phyloP scores from a whole-genome alignment of 2,888 invertebrate genomes.

The Lasioglossum zephyrum region DNA sequence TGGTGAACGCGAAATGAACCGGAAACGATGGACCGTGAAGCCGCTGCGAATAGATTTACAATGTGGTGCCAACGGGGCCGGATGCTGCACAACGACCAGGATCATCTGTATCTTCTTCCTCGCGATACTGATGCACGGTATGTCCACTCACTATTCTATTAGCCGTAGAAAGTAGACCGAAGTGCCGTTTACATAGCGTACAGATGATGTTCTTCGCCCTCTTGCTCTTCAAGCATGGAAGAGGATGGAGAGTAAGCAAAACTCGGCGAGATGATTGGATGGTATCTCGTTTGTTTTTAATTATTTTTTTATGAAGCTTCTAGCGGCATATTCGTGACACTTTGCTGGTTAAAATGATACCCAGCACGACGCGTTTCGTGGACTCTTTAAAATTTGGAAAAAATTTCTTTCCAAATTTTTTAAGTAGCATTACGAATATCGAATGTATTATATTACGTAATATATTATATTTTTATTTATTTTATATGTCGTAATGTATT shows the following conservation, averaged over 20 bases:
- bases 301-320: too few species aligned
- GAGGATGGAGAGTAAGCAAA: too few species aligned
- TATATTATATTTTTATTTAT: too few species aligned
- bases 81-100: conserved; percentile 64
- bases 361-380: too few species aligned
- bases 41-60: conserved; percentile 72
- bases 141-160: conserved; percentile 54
- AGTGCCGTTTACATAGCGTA: not conserved
- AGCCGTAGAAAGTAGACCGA: not conserved
- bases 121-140: conserved; percentile 75
- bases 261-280: not conserved
- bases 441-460: too few species aligned
- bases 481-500: too few species aligned
- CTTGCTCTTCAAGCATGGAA: too few species aligned
- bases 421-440: too few species aligned
- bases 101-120: conserved; percentile 76
- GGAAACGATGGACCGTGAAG: conserved; percentile 75
- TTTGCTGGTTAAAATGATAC: too few species aligned
- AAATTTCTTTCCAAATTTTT: not conserved
- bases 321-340: too few species aligned
- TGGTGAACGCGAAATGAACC: conserved; percentile 76
- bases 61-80: conserved; percentile 65
- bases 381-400: too few species aligned
- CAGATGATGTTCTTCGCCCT: too few species aligned
- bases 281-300: not conserved